Base-by-base conservation (phyloP, 2,888 invertebrate genomes). In the Nomada fabriciana region DNA sequence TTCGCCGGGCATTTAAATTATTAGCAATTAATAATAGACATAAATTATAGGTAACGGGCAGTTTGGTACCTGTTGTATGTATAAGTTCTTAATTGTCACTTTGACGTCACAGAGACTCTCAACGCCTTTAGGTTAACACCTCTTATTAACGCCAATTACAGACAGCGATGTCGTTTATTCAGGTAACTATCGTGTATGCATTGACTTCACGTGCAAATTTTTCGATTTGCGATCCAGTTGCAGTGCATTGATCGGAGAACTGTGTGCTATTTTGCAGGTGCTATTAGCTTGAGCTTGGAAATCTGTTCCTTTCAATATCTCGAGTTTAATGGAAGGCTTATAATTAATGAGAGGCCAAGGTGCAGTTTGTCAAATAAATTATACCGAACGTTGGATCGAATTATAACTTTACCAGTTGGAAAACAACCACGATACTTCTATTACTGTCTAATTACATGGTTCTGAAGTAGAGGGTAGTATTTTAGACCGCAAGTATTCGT, bases 361-460 rank as follows among this genome's bases (percentile, higher is more conserved):
- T 69, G 69, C 13, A 59, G 59, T 69, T 47, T 69, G 57, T 69
- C 57, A 69, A 59, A n/a, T 57, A 43, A 69, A 69, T 69, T 69
- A 69, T 2, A 59, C 43, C n/a, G 57, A n/a, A 59, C n/a, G n/a
- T 2, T 15, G 11, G n/a, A 36, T 36, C 18, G 50, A n/a, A 50
- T 65, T 65, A 52, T 52, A 52, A 52, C n/a, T 53, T 53, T 15
- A 2, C 36, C 36, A 36, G n/a, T 36, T 53, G 67, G 36, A 53
- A 67, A 10, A 36, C 18, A 67, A 53, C 36, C 23, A 36, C 4
- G 53, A 20, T 52, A 25, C n/a, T 13, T 20, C 15, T 53, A 15
- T 52, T n/a, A 65, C 23, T 11, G 4, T 47, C 18, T 50, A 25
- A 25, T 29, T 29, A 11, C 9, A 29, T 29, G n/a, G 25, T 29